A percentile compares a stretch with the other conserved stretches of the same genome.
Conservation (phyloP, 2,888 invertebrate species). For the Seira musarum region DNA sequence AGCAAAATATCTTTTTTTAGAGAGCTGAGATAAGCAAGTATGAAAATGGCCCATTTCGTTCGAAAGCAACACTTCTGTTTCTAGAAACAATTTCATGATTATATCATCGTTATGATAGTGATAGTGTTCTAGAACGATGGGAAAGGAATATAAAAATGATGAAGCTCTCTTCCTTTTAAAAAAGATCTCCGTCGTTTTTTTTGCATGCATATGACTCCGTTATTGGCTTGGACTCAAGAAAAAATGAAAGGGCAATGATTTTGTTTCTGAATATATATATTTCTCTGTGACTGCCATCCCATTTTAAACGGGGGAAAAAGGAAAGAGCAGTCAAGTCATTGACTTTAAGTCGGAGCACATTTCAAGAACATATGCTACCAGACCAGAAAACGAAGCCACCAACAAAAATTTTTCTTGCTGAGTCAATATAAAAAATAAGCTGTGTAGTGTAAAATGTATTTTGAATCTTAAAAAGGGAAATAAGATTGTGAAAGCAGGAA, state of each 20-base stretch:
- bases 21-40: not conserved
- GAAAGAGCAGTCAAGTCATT: conserved; percentile 47
- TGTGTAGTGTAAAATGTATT: conserved; percentile 17
- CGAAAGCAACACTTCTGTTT: not conserved
- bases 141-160: not conserved
- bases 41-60: not conserved
- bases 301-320: conserved; percentile 6
- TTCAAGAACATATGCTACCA: conserved; percentile 49
- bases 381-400: conserved; percentile 18
- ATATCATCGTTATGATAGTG: not conserved
- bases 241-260: conserved; percentile 39
- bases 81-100: not conserved
- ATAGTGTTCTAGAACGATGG: not conserved
- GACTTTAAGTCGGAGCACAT: conserved; percentile 34
- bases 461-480: conserved; percentile 40
- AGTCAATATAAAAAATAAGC: conserved; percentile 29
- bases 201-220: not conserved
- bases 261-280: conserved; percentile 8
- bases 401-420: conserved; percentile 36
- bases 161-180: not conserved
- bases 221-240: conserved; percentile 45
- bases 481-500: not conserved
- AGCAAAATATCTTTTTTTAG: no score
- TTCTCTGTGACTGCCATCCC: conserved; percentile 28
- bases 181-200: not conserved